Percentiles rank a stretch among this genome's conserved stretches.
Evolutionary conservation across 2,797 vertebrate genomes (phyloP).

Genomic region (Anguilla anguilla): DNA sequence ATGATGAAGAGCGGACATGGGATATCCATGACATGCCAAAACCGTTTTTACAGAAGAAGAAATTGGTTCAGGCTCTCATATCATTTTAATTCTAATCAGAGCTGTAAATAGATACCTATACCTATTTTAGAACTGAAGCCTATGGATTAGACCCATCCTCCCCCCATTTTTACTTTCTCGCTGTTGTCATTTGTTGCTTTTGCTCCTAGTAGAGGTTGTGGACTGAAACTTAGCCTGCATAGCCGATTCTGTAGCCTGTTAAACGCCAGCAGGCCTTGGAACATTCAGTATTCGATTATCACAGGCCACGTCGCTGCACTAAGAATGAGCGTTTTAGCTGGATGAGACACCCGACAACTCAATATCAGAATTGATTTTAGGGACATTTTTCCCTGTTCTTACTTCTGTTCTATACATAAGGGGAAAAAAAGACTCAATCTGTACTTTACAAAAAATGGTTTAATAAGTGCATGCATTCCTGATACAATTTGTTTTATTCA

Average conservation of each 20-base stretch:
- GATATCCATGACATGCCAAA: background rate
- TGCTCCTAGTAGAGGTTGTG: background rate
- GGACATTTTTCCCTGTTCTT: background rate
- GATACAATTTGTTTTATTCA: constrained; percentile 70
- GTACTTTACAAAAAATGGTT: constrained; percentile 72
- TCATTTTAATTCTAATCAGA: background rate
- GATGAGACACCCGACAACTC: too few species aligned
- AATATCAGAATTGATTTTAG: background rate
- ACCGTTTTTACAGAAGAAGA: background rate
- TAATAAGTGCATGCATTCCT: constrained; percentile 76
- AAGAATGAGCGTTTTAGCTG: background rate
- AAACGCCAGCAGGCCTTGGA: too few species aligned
- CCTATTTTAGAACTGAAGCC: background rate
- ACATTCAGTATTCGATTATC: background rate
- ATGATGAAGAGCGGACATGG: background rate
- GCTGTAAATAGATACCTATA: background rate
- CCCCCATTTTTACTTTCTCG: too few species aligned
- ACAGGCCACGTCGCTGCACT: too few species aligned
- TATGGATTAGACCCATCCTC: background rate
- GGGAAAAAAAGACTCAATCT: constrained; percentile 50
- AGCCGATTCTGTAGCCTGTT: too few species aligned
- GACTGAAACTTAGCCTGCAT: too few species aligned
- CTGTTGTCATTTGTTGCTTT: too few species aligned
- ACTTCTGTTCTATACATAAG: background rate
- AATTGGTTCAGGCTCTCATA: background rate